Percentiles rank a stretch among this genome's conserved stretches.
Evolutionary conservation across 2,113 vertebrate species (phyloP).

Genomic region (Nestor notabilis): DNA sequence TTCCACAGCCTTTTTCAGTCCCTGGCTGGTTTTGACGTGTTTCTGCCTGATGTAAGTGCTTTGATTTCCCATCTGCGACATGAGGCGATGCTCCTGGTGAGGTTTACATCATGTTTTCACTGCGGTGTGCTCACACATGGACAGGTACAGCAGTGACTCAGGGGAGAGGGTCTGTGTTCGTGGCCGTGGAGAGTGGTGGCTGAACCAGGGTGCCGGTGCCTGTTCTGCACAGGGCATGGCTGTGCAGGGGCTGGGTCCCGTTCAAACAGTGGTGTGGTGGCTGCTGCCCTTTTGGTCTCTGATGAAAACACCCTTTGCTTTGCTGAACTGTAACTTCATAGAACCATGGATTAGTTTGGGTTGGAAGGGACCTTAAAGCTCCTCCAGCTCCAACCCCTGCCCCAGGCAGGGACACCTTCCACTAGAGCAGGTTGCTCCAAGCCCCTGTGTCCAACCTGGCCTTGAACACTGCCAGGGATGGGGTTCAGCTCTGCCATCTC

Average conservation of each 20-base stretch:
- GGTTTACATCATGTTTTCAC: background rate
- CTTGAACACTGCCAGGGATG: background rate
- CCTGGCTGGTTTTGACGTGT: background rate
- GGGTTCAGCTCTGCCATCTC: background rate
- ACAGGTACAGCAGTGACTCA: fast-evolving
- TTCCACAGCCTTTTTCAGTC: background rate
- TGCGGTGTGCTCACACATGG: fast-evolving
- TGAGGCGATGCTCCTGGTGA: background rate
- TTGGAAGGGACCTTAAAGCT: too few relatives aligned
- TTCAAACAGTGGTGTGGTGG: fast-evolving
- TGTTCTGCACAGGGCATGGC: background rate
- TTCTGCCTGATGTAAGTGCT: background rate
- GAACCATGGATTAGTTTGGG: too few relatives aligned
- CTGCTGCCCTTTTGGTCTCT: background rate
- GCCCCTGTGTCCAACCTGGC: too few relatives aligned
- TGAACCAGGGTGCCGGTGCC: fast-evolving
- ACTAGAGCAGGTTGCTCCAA: too few relatives aligned
- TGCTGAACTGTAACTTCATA: background rate
- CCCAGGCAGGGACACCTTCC: too few relatives aligned
- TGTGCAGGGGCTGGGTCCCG: background rate
- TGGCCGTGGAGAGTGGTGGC: background rate
- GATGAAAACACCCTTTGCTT: background rate
- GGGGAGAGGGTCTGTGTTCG: background rate
- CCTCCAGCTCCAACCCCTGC: too few relatives aligned
- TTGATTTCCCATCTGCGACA: background rate